Conservation (phyloP, 2,797 vertebrate genomes). For the Zenarchopterus dispar region DNA sequence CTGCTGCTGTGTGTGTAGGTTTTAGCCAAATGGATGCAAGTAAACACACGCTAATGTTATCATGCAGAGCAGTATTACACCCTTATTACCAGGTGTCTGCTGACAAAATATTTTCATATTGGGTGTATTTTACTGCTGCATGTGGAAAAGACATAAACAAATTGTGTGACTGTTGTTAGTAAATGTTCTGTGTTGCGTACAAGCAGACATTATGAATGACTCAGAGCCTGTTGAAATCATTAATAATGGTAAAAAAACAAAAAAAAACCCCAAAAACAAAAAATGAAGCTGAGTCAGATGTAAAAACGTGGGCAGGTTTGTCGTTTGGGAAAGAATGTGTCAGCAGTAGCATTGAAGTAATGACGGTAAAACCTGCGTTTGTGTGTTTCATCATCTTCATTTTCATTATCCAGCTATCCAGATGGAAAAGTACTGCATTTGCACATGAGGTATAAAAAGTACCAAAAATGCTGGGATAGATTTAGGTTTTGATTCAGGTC, state of each 20-base stretch:
- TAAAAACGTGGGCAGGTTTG: too few relatives aligned
- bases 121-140: conserved; percentile 37
- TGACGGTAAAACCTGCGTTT: too few relatives aligned
- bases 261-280: too few relatives aligned
- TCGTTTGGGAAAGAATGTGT: too few relatives aligned
- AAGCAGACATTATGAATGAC: conserved; percentile 8
- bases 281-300: too few relatives aligned
- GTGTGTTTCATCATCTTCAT: too few relatives aligned
- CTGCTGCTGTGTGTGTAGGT: neutral
- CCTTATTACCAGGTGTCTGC: conserved; percentile 8
- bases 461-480: neutral
- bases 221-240: neutral
- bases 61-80: neutral
- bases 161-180: conserved; percentile 15
- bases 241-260: too few relatives aligned
- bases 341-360: too few relatives aligned
- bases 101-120: conserved; percentile 30
- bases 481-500: neutral
- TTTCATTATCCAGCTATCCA: neutral
- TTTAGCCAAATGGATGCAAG: conserved; percentile 9
- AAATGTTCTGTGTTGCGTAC: conserved; percentile 8
- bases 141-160: conserved; percentile 11
- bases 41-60: conserved; percentile 34
- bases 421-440: neutral
- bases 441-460: too few relatives aligned